phyloP scores from a whole-genome alignment of 2,888 invertebrate genomes.

The Dyspetes luteomarginatus region DNA sequence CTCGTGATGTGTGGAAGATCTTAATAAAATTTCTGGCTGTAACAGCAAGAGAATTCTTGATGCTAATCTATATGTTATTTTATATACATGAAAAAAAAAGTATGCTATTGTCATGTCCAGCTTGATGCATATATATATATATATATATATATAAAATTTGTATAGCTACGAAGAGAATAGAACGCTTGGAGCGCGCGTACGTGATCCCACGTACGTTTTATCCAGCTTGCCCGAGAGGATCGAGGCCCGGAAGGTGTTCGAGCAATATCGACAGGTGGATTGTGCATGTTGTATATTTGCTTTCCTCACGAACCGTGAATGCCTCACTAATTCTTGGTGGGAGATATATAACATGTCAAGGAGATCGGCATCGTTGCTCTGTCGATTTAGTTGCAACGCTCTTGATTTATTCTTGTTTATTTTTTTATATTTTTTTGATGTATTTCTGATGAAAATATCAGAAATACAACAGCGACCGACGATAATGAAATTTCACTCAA shows the following conservation, averaged over 20 bases:
- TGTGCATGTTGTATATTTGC: neutral
- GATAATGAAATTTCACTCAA: too few relatives aligned
- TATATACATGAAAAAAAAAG: neutral
- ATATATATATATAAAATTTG: neutral
- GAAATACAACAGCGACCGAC: too few relatives aligned
- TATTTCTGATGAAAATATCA: neutral
- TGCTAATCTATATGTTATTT: neutral
- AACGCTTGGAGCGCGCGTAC: neutral
- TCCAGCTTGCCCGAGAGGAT: neutral
- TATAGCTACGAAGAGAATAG: neutral
- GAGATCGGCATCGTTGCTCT: conserved; percentile 4
- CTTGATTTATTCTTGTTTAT: neutral
- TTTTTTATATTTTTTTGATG: neutral
- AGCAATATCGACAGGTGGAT: conserved; percentile 2
- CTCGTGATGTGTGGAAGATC: too few relatives aligned
- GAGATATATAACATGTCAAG: conserved; percentile 7
- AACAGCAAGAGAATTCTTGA: too few relatives aligned
- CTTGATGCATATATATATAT: too few relatives aligned
- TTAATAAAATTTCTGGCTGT: too few relatives aligned
- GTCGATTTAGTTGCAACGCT: neutral
- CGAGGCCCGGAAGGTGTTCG: neutral
- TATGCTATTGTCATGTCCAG: too few relatives aligned
- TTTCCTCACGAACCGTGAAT: neutral
- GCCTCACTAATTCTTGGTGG: neutral
- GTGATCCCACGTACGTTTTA: conserved; percentile 12